A percentile compares a stretch with the other conserved stretches of the same genome.
Conservation (phyloP, 2,797 vertebrate genomes). For the Mastacembelus armatus region DNA sequence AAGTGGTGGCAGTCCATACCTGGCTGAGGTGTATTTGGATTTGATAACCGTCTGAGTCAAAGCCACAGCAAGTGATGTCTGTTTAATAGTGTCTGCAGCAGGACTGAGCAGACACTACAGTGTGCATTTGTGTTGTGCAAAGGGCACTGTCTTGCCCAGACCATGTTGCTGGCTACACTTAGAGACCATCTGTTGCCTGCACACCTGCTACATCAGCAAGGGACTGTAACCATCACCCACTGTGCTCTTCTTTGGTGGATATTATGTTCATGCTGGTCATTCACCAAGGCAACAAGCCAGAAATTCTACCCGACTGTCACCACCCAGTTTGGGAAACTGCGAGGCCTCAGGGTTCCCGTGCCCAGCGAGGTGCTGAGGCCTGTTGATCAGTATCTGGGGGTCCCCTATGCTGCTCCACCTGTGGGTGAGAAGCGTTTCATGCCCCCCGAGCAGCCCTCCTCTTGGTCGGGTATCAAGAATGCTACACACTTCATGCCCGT, state of each 20-base stretch:
- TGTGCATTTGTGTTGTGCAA: conserved; percentile 70
- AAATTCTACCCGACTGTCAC: conserved; percentile 90
- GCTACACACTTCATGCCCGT: conserved; percentile 92
- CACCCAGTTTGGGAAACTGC: conserved; percentile 90
- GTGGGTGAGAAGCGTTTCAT: conserved; percentile 90
- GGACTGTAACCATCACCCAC: conserved; percentile 79
- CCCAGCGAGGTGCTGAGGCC: conserved; percentile 88
- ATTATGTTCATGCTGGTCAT: conserved; percentile 81
- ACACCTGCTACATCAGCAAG: conserved; percentile 77
- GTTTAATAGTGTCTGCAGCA: conserved; percentile 65
- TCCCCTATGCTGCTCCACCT: conserved; percentile 91
- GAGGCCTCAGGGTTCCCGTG: conserved; percentile 89
- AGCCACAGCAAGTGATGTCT: conserved; percentile 71
- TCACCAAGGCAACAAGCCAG: conserved; percentile 81
- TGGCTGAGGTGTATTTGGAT: conserved; percentile 63
- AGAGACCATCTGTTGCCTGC: conserved; percentile 81
- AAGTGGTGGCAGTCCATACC: conserved; percentile 45
- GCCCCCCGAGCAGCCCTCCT: conserved; percentile 90
- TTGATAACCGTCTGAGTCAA: conserved; percentile 55
- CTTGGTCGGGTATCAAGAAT: conserved; percentile 91
- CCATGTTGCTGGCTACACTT: conserved; percentile 81
- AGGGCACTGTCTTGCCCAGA: conserved; percentile 69
- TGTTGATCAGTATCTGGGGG: conserved; percentile 90
- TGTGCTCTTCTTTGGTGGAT: conserved; percentile 84
- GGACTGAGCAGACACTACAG: conserved; percentile 72